A percentile compares a stretch with the other conserved stretches of the same genome.
phyloP scores from a whole-genome alignment of 2,888 invertebrate species.

The Eilema caniola region DNA sequence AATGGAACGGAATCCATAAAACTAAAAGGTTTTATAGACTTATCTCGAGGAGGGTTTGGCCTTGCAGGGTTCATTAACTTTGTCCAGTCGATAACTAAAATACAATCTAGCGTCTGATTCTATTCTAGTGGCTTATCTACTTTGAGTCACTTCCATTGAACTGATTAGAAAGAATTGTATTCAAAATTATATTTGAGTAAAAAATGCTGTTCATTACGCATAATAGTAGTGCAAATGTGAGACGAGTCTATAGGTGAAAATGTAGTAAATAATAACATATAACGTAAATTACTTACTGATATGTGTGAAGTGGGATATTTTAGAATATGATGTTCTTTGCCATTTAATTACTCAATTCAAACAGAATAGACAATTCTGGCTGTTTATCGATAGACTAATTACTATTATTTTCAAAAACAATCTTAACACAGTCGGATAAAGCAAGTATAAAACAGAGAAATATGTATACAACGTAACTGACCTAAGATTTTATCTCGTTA shows the following conservation, averaged over 20 bases:
- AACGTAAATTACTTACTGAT: too few species aligned
- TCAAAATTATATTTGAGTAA: constrained; percentile 30
- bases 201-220: constrained; percentile 28
- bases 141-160: constrained; percentile 43
- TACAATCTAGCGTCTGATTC: constrained; percentile 79
- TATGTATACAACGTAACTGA: constrained; percentile 23
- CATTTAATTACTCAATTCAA: constrained; percentile 28
- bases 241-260: constrained; percentile 21
- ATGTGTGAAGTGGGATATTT: constrained; percentile 44
- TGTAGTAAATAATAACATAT: constrained; percentile 30
- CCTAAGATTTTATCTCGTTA: constrained; percentile 44
- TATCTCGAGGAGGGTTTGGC: constrained; percentile 78
- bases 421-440: constrained; percentile 27
- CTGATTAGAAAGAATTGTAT: constrained; percentile 33
- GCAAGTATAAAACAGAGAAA: constrained; percentile 29
- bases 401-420: constrained; percentile 28
- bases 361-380: constrained; percentile 11
- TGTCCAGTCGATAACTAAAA: constrained; percentile 73
- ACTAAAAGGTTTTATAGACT: constrained; percentile 84
- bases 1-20: constrained; percentile 80
- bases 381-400: background rate
- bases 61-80: constrained; percentile 83
- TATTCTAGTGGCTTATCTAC: constrained; percentile 65
- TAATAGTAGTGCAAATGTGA: constrained; percentile 5
- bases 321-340: too few species aligned